Percentiles rank a stretch among this genome's conserved stretches.
phyloP scores from a whole-genome alignment of 2,888 invertebrate species.

The Chymomyza fuscimana region DNA sequence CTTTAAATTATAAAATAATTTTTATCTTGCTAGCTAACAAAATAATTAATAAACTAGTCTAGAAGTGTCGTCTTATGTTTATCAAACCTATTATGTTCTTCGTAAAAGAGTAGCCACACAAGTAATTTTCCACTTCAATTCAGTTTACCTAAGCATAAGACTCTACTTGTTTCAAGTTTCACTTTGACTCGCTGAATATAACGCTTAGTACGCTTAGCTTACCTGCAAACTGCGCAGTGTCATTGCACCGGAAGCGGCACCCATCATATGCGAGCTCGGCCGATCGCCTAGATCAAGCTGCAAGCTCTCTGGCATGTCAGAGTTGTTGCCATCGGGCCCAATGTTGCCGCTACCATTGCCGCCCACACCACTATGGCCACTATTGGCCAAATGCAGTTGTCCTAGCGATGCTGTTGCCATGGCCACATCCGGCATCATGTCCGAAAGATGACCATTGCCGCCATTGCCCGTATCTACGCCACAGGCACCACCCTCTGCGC shows the following conservation, averaged over 20 bases:
- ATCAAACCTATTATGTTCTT: too few species aligned
- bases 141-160: too few species aligned
- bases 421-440: slow-evolving; percentile 95
- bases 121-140: too few species aligned
- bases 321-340: slow-evolving; percentile 53
- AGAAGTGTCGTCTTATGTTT: too few species aligned
- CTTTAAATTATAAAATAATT: too few species aligned
- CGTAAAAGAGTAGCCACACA: too few species aligned
- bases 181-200: too few species aligned
- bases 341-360: slow-evolving; percentile 22
- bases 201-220: slow-evolving; percentile 10
- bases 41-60: too few species aligned
- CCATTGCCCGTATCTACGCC: slow-evolving; percentile 84
- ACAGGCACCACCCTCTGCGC: slow-evolving; percentile 75
- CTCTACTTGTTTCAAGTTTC: too few species aligned
- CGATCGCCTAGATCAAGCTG: slow-evolving; percentile 91
- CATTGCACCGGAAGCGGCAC: slow-evolving; percentile 64
- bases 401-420: slow-evolving; percentile 91
- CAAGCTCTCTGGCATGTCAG: slow-evolving; percentile 81
- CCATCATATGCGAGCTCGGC: slow-evolving; percentile 83
- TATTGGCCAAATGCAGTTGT: slow-evolving; percentile 82
- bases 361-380: slow-evolving; percentile 32
- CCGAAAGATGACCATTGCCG: slow-evolving; percentile 87
- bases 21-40: too few species aligned
- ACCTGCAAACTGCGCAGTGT: slow-evolving; percentile 78